Conservation (phyloP, 2,797 vertebrate genomes). For the Pangasius larnaudii region DNA sequence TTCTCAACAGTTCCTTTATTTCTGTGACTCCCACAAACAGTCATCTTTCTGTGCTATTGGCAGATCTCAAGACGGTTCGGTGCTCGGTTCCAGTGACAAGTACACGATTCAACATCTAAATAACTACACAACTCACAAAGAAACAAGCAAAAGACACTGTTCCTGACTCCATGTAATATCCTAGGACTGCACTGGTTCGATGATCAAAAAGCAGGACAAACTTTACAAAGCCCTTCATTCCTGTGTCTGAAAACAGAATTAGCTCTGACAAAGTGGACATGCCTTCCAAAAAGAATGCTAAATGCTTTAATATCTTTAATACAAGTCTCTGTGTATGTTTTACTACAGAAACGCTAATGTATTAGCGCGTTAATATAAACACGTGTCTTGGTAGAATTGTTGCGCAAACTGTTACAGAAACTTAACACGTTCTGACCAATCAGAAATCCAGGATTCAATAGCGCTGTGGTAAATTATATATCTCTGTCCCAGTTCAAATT, state of each 20-base stretch:
- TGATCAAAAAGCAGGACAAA: not conserved
- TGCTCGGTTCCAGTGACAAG: not conserved
- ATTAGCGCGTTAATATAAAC: not conserved
- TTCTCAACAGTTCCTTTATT: conserved; percentile 37
- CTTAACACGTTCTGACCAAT: not conserved
- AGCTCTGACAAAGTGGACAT: not conserved
- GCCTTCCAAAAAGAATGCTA: not conserved
- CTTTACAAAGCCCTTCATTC: not conserved
- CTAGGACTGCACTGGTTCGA: not conserved
- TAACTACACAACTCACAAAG: not conserved
- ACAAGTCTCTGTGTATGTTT: not conserved
- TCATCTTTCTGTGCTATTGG: conserved; percentile 12
- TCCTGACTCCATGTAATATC: not conserved
- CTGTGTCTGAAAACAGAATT: not conserved
- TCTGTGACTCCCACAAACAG: conserved; percentile 9
- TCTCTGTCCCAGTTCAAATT: not conserved
- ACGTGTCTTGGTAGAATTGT: not conserved
- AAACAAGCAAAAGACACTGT: not conserved
- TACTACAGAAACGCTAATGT: not conserved
- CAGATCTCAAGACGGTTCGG: conserved; percentile 16
- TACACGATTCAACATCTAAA: conserved; percentile 4
- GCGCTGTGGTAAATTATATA: not conserved
- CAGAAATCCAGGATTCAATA: not conserved
- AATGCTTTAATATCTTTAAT: not conserved
- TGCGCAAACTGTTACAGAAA: not conserved